Conservation (phyloP, 1,140 invertebrate species). For the Neodiprion lecontei region DNA sequence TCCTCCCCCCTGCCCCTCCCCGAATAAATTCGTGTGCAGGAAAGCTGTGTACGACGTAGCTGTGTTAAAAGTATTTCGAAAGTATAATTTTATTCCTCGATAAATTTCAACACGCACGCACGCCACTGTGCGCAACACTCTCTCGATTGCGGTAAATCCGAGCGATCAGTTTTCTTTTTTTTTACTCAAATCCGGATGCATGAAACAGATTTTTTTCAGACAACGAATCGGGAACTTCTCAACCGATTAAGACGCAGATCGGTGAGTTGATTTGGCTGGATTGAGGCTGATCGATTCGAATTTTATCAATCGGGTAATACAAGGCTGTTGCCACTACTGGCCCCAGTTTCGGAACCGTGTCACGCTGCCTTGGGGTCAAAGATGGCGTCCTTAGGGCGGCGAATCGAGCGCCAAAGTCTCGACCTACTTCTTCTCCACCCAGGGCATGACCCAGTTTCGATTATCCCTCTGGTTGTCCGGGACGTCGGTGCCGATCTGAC, state of each 20-base stretch:
- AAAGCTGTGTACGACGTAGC: not conserved
- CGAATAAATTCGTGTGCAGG: not conserved
- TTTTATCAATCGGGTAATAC: no score
- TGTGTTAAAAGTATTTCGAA: slow-evolving; percentile 37
- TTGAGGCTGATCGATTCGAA: no score
- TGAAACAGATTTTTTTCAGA: no score
- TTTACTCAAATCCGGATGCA: no score
- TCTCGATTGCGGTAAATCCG: no score
- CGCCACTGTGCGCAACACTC: no score
- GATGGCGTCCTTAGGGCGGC: not conserved
- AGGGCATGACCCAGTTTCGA: not conserved
- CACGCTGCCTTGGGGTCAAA: not conserved
- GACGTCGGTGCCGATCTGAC: not conserved
- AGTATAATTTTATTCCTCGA: slow-evolving; percentile 25
- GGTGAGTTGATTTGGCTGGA: no score
- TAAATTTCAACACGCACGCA: no score
- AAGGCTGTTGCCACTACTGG: no score
- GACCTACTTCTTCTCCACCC: not conserved
- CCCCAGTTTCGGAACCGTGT: not conserved
- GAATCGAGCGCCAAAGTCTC: not conserved
- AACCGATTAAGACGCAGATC: no score
- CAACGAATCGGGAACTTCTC: no score
- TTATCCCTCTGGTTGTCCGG: not conserved
- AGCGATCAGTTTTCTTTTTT: no score
- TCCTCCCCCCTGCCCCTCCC: not conserved